A percentile compares a stretch with the other conserved stretches of the same genome.
Evolutionary conservation across 2,797 vertebrate genomes (phyloP).

Genomic region (Antrozous pallidus): DNA sequence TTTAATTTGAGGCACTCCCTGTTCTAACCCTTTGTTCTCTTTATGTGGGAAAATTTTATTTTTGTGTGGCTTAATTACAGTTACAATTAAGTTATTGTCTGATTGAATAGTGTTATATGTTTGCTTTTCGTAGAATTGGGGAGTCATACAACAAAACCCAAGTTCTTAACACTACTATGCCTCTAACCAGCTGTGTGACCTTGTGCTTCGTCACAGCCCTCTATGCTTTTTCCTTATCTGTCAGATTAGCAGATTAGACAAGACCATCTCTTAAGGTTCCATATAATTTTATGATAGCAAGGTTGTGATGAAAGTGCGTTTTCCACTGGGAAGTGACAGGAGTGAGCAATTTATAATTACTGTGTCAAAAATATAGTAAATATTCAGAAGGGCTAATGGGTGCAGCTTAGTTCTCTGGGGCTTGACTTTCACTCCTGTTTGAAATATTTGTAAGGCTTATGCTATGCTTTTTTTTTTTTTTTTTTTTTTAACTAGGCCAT

Average conservation of each 20-base stretch:
- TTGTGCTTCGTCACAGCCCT: neutral
- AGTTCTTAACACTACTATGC: neutral
- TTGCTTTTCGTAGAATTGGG: neutral
- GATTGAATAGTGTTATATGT: neutral
- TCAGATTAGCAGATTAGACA: slow-evolving; percentile 21
- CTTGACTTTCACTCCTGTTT: neutral
- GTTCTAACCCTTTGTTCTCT: slow-evolving; percentile 33
- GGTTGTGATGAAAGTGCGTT: neutral
- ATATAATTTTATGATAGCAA: slow-evolving; percentile 6
- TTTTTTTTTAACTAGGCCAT: neutral
- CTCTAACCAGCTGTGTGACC: neutral
- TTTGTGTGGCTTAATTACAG: slow-evolving; percentile 42
- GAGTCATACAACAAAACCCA: slow-evolving; percentile 23
- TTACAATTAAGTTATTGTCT: slow-evolving; percentile 20
- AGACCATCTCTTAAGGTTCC: neutral
- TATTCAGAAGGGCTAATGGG: slow-evolving; percentile 17
- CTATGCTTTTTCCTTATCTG: neutral
- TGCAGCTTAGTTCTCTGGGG: neutral
- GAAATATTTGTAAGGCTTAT: neutral
- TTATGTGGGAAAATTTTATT: slow-evolving; percentile 26
- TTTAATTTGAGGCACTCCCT: slow-evolving; percentile 27
- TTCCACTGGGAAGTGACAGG: neutral
- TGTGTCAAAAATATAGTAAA: neutral
- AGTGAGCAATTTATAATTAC: slow-evolving; percentile 24
- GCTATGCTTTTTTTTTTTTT: neutral